Evolutionary conservation across 64 coral and sea anemone genomes (phyloP).

Genomic region (Montipora foliosa): DNA sequence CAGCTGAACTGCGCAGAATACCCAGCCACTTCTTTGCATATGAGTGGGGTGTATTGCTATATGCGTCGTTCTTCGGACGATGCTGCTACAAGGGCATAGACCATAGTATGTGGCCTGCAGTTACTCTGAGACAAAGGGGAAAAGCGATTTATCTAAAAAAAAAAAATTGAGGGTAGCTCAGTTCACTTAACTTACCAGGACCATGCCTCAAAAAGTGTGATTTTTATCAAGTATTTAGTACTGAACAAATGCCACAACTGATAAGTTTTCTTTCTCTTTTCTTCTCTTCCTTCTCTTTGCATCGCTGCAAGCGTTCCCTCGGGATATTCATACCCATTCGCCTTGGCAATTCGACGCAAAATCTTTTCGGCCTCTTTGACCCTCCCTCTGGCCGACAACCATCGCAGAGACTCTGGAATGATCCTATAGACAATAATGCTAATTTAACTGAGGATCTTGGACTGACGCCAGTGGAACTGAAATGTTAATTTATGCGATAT

Average conservation of each 20-base stretch:
- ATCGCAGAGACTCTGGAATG: constrained; percentile 94
- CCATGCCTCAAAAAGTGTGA: constrained; percentile 88
- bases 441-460: too few relatives aligned
- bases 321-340: constrained; percentile 59
- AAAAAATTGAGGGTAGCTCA: too few relatives aligned
- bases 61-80: too few relatives aligned
- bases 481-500: too few relatives aligned
- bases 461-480: too few relatives aligned
- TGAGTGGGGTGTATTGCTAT: too few relatives aligned
- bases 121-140: too few relatives aligned
- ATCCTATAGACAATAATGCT: constrained; percentile 17
- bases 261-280: constrained; percentile 62
- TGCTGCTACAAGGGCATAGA: too few relatives aligned
- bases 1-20: too few relatives aligned
- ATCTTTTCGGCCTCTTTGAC: constrained; percentile 81
- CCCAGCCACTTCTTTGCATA: too few relatives aligned
- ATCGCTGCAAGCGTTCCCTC: constrained; percentile 55
- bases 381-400: constrained; percentile 90
- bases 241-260: constrained; percentile 83
- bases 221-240: constrained; percentile 80
- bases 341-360: constrained; percentile 77
- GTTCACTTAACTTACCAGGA: constrained; percentile 81
- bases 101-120: too few relatives aligned
- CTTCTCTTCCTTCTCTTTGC: constrained; percentile 17
- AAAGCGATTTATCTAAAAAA: too few relatives aligned